Base-by-base conservation (phyloP, 2,113 vertebrate genomes). In the Apeltes quadracus region DNA sequence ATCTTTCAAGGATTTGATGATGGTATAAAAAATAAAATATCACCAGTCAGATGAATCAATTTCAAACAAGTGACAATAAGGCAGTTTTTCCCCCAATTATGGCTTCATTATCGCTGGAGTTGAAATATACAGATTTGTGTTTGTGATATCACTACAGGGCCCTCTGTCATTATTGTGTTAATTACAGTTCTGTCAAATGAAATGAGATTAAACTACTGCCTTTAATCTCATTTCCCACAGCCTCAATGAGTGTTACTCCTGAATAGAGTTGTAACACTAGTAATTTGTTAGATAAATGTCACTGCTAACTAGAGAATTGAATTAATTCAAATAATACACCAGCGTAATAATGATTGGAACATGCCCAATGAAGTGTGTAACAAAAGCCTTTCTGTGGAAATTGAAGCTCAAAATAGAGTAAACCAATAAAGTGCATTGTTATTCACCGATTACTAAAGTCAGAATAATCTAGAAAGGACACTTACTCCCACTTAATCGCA, bases 201-300 rank as follows among this genome's bases (percentile, higher is more conserved):
- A 32, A 96, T 95, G 11, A 67, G 61, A 86, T 73, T 67, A 72
- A 86, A 74, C 51, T 58, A 51, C 11, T 69, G 69, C 68, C n/a
- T n/a, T n/a, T n/a, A n/a, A n/a, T n/a, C n/a, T n/a, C n/a, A 66
- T 58, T 51, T 39, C 67, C 72, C 46, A 57, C 61, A 77, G 69
- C 50, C 58, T 71, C 32, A 48, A 34, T n/a, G 22, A 74, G 36
- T 61, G 68, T 82, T 46, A 43, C 67, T 76, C 39, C n/a, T 10
- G 53, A 75, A 81, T 62, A 50, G 50, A 78, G 43, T 69, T 50
- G 58, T 71, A 41, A 62, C 51, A 53, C 57, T 34, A 11, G 13
- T 75, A 7, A 78, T 78, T 74, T 63, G 20, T 68, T 41, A 41
- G 69, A 72, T 79, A 79, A 76, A 84, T 82, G 75, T 81, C 71